These are phyloP conservation scores for Linnaemya tessellans DNA, from an alignment of 2,888 invertebrate species.

Conservation along the genomic window DNA sequence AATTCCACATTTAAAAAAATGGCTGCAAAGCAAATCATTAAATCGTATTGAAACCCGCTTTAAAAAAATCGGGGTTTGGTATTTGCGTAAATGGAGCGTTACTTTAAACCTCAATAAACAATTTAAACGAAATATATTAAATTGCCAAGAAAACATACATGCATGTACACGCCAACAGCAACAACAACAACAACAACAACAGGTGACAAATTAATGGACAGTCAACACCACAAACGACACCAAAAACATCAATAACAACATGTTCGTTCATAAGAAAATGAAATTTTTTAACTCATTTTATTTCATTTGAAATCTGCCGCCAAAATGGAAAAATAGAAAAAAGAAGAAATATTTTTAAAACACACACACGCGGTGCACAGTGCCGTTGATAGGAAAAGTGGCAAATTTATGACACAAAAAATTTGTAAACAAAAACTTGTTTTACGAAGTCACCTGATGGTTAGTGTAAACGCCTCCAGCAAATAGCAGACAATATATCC, in stretches of 20 bases:
- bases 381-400: neutral
- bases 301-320: constrained; percentile 60
- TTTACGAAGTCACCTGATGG: too few relatives aligned
- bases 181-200: too few relatives aligned
- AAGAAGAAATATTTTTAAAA: constrained; percentile 20
- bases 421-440: too few relatives aligned
- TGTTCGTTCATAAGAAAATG: neutral
- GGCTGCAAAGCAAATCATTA: constrained; percentile 20
- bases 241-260: constrained; percentile 30
- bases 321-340: constrained; percentile 18
- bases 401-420: neutral
- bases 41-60: constrained; percentile 9
- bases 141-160: constrained; percentile 13
- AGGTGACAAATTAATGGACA: constrained; percentile 66
- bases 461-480: too few relatives aligned
- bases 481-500: too few relatives aligned
- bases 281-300: constrained; percentile 25
- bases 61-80: neutral
- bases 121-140: constrained; percentile 33
- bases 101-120: constrained; percentile 56
- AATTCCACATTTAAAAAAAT: neutral
- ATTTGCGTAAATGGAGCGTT: constrained; percentile 57
- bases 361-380: constrained; percentile 9
- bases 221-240: constrained; percentile 43
- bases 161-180: constrained; percentile 34